Evolutionary conservation across 2,797 vertebrate species (phyloP).

Genomic region (Falco berigora): DNA sequence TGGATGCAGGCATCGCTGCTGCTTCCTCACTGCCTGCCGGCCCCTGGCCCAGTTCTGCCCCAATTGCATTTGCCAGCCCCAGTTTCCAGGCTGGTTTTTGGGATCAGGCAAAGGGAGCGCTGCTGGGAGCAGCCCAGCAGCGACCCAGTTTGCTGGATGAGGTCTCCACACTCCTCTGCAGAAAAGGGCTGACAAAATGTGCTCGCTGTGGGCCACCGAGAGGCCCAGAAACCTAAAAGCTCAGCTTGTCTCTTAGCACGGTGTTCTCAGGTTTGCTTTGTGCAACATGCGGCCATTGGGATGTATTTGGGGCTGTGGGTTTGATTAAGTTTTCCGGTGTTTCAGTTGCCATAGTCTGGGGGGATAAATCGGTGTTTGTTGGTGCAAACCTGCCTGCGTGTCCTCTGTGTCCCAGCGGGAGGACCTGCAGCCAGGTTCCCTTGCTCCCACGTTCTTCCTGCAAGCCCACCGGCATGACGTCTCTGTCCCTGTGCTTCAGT

Average conservation of each 20-base stretch:
- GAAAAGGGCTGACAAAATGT: not conserved
- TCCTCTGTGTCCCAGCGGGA: accelerated
- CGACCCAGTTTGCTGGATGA: not conserved
- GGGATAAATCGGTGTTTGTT: not conserved
- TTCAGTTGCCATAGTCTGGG: accelerated
- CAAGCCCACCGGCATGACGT: accelerated
- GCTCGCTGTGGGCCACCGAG: not conserved
- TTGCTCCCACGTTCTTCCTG: not conserved
- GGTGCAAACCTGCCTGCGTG: not conserved
- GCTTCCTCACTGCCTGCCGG: not conserved
- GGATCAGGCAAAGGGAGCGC: not conserved
- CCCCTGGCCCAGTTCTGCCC: slow-evolving; percentile 3
- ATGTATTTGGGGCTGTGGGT: not conserved
- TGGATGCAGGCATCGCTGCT: not conserved
- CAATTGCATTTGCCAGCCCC: not conserved
- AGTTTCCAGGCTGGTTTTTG: slow-evolving; percentile 18
- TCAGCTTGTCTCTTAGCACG: not conserved
- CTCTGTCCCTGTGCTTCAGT: not conserved
- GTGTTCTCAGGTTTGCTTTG: not conserved
- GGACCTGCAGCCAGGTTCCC: not conserved
- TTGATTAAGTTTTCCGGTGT: not conserved
- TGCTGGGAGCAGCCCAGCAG: not conserved
- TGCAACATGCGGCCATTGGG: not conserved
- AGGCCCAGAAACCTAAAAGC: not conserved
- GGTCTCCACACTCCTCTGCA: not conserved